These are phyloP conservation scores for Peribatodes rhomboidaria DNA, from an alignment of 2,888 invertebrate species.

Conservation along the genomic window DNA sequence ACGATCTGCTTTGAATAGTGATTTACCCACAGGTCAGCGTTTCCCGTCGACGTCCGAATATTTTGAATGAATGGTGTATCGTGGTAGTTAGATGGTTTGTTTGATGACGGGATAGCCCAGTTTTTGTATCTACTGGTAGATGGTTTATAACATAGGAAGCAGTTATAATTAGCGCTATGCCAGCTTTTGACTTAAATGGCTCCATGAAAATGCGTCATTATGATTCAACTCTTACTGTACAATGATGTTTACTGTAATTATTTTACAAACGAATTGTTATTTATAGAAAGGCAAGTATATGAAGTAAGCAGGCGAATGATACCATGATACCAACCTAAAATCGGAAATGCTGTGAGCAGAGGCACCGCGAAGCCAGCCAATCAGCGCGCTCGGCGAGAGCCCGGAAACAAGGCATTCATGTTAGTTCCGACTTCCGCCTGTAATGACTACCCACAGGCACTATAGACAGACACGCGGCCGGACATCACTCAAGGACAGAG, in stretches of 20 bases:
- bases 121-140: no score
- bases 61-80: no score
- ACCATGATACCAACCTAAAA: conserved; percentile 84
- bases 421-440: conserved; percentile 63
- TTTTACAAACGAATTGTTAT: not conserved
- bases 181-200: not conserved
- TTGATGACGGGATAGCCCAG: no score
- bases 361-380: conserved; percentile 77
- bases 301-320: conserved; percentile 70
- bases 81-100: no score
- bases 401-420: conserved; percentile 80
- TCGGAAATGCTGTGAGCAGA: conserved; percentile 83
- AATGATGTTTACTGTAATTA: conserved; percentile 8
- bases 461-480: not conserved
- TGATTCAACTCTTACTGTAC: not conserved
- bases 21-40: no score
- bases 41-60: no score
- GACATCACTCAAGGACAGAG: conserved; percentile 13
- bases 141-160: no score
- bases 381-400: conserved; percentile 73
- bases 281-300: not conserved
- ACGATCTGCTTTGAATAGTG: no score
- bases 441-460: conserved; percentile 1
- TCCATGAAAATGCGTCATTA: not conserved
- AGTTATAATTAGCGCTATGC: not conserved